Evolutionary conservation across 2,888 invertebrate genomes (phyloP), one percentile per base, ranked within the genome.

Genomic region (Pseudolycoriella hygida): DNA sequence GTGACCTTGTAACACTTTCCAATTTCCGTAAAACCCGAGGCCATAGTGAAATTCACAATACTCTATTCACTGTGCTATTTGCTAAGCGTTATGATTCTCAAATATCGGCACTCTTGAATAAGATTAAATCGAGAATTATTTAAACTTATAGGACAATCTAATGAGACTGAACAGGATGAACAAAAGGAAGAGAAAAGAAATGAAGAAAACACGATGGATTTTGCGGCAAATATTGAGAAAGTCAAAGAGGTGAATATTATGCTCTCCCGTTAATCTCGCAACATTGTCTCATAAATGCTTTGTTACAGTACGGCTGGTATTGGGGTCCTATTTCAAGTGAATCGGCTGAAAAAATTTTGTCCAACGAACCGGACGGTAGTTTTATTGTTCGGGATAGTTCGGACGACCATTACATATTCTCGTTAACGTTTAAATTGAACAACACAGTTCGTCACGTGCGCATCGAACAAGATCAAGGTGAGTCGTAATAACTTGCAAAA

Each of bases 291-390:
- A 15, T 15, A 39, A 39, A 3, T 17, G 17, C 15, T n/a, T n/a
- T n/a, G n/a, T n/a, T n/a, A n/a, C 61, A 89, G 88, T 89, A 85
- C 61, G 90, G 89, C 39, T 92, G 92, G 92, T 92, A 92, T 61
- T 92, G 92, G 92, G 92, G 92, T 49, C 89, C 90, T 31, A 76
- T 92, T 56, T 86, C 88, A 18, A 85, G 88, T 45, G 88, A 89
- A 64, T 81, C 84, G 48, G 90, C 92, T 2, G 92, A 92, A 62
- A 88, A 87, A 66, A 81, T 92, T 50, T 69, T 92, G 42, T 85
- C 84, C 3, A 86, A 85, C 57, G 92, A 92, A 65, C 89, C 90
- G 1, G 90, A 92, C 57, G 92, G 90, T 8, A 90, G 90, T 14
- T 92, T 92, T 60, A 87, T 92, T 53, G 90, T 92, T 12, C 76